Base-by-base conservation (phyloP, 2,888 invertebrate genomes). In the Bursaphelenchus okinawaensis region DNA sequence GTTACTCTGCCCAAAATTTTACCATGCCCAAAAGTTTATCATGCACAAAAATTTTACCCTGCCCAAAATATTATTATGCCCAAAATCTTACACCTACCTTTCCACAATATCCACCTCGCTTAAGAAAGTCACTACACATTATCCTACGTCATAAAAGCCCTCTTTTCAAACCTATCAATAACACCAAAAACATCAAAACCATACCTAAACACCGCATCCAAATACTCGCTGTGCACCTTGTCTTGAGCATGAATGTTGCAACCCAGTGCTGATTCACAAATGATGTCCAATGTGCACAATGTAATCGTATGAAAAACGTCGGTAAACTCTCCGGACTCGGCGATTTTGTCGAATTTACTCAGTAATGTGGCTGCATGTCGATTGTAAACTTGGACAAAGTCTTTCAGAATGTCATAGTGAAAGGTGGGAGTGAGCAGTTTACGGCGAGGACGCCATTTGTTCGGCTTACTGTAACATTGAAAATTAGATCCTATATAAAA, bases 391-490 rank as follows among this genome's bases (percentile, higher is more conserved):
- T 77, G 50, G 22, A 85, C 77, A 71, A 85, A 85, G 69, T 85
- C 85, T 66, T 84, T 79, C 26, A 85, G 78, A 62, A 85, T 85
- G 68, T 84, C 84, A 73, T 85, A 86, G 72, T 85, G 85, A 71
- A 85, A 85, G 4, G 85, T 83, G 23, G 85, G 85, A 2, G 85
- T 85, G 50, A 85, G 73, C 64, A 85, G 73, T 65, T 83, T 83
- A 7, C 85, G 74, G 29, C 85, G 73, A 0, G 75, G 78, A 52
- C 82, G 76, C 85, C 85, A 85, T 74, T 85, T 85, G 19, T 77
- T 76, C 9, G 81, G 81, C 59, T 81, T 75, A 57, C 81, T 81
- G 7, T 16, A 59, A 29, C n/a, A 4, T 26, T 26, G 54, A 6
- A 6, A n/a, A n/a, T n/a, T n/a, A n/a, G n/a, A n/a, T n/a, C n/a